Conservation (phyloP, 2,888 invertebrate species). For the Apodemia zela region DNA sequence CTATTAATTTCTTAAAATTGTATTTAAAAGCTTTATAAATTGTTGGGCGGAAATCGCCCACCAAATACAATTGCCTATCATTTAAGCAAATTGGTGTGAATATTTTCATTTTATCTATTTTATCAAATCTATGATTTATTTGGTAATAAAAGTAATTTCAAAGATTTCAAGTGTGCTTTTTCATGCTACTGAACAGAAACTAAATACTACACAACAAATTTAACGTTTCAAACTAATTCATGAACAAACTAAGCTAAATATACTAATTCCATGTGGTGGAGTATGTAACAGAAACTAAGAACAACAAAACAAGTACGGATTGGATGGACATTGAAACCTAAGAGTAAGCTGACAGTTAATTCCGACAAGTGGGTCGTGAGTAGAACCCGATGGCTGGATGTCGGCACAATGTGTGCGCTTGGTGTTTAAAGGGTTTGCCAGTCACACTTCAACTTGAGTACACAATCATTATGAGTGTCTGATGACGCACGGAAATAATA, state of each 20-base stretch:
- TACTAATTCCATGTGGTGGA: background rate
- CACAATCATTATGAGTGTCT: background rate
- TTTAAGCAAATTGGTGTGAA: too few relatives aligned
- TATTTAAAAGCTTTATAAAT: too few relatives aligned
- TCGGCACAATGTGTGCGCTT: constrained; percentile 8
- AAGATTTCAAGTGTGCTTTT: too few relatives aligned
- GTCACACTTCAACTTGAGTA: background rate
- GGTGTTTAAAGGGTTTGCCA: background rate
- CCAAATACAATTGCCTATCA: too few relatives aligned
- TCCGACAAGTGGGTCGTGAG: constrained; percentile 8
- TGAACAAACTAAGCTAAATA: background rate
- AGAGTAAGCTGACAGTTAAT: constrained; percentile 16
- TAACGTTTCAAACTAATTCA: too few relatives aligned
- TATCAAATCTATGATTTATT: too few relatives aligned
- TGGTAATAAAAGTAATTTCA: too few relatives aligned
- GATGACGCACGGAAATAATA: background rate
- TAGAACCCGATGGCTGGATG: constrained; percentile 1
- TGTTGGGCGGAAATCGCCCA: too few relatives aligned
- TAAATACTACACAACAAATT: too few relatives aligned
- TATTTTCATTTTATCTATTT: too few relatives aligned
- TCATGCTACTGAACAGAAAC: too few relatives aligned
- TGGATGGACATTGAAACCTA: constrained; percentile 11
- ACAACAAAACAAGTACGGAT: constrained; percentile 8
- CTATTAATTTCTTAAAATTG: too few relatives aligned
- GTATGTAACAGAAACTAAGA: background rate